Percentiles rank a stretch among this genome's conserved stretches.
Conservation (phyloP, 2,113 vertebrate genomes). For the Hypocryptadius cinnamomeus region DNA sequence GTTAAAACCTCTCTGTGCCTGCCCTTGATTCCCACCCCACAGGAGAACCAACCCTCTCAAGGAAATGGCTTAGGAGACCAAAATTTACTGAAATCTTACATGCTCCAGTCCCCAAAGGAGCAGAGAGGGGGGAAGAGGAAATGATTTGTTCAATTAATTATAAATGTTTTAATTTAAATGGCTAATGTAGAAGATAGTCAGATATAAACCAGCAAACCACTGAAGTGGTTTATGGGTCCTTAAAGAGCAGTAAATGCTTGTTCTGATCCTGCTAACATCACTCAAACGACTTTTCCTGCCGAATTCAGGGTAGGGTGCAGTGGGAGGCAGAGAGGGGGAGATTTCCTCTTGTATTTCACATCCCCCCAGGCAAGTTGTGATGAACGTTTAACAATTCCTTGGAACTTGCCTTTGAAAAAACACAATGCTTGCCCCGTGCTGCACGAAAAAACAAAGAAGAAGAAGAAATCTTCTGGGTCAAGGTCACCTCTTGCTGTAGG, state of each 20-base stretch:
- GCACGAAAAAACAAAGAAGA: not conserved
- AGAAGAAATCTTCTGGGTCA: not conserved
- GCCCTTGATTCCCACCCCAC: constrained; percentile 26
- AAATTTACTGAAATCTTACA: not conserved
- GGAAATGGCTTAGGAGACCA: constrained; percentile 10
- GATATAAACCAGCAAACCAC: constrained; percentile 33
- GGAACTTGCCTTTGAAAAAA: not conserved
- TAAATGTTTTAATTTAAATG: constrained; percentile 66
- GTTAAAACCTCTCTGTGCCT: constrained; percentile 7
- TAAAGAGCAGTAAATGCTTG: constrained; percentile 41
- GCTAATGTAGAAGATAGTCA: constrained; percentile 47
- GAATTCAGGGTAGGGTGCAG: not conserved
- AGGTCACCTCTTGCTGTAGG: not conserved
- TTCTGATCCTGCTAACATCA: constrained; percentile 29
- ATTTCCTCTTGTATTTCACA: not conserved
- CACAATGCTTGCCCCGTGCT: too few species aligned
- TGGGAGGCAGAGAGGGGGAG: not conserved
- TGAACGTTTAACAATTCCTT: not conserved
- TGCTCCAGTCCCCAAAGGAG: not conserved
- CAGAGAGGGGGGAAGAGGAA: not conserved
- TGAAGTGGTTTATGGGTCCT: constrained; percentile 53
- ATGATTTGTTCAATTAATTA: constrained; percentile 67
- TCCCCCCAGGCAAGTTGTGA: not conserved
- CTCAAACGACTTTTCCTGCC: not conserved
- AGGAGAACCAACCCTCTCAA: not conserved